Evolutionary conservation across 2,797 vertebrate genomes (phyloP).

Genomic region (Anguilla obscura): DNA sequence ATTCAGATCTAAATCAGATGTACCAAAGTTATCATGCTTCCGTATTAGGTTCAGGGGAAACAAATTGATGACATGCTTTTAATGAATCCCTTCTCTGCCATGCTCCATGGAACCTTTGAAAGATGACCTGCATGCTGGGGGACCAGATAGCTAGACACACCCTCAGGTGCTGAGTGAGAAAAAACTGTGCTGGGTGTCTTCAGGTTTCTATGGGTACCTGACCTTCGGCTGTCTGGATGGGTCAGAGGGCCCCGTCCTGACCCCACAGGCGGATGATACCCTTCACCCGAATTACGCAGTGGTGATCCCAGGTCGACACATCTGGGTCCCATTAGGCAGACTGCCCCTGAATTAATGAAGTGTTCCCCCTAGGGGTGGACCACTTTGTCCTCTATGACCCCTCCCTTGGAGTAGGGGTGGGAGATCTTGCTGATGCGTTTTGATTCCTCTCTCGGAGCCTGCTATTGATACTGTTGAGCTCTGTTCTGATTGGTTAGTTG

Average conservation of each 20-base stretch:
- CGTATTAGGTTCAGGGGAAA: neutral
- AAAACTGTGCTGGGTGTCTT: conserved; percentile 39
- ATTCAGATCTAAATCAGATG: neutral
- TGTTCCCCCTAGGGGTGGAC: conserved; percentile 40
- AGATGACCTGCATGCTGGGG: conserved; percentile 18
- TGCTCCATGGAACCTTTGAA: neutral
- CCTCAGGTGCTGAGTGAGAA: conserved; percentile 58
- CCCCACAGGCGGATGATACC: conserved; percentile 60
- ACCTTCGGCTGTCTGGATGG: conserved; percentile 38
- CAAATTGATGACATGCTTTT: conserved; percentile 10
- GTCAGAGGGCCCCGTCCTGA: conserved; percentile 38
- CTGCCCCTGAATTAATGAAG: conserved; percentile 60
- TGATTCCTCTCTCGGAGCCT: conserved; percentile 18
- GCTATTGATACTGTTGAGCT: conserved; percentile 32
- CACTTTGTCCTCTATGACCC: conserved; percentile 41
- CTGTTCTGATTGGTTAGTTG: conserved; percentile 30
- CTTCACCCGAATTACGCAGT: conserved; percentile 66
- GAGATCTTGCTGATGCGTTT: conserved; percentile 14
- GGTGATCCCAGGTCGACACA: conserved; percentile 56
- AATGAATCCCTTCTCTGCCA: neutral
- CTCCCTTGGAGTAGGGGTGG: conserved; percentile 22
- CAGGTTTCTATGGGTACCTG: conserved; percentile 6
- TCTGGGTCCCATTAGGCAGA: conserved; percentile 69
- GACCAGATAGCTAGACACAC: neutral
- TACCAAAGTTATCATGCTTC: neutral